phyloP scores from a whole-genome alignment of 2,888 invertebrate genomes.

The Lasioglossum figueresi region DNA sequence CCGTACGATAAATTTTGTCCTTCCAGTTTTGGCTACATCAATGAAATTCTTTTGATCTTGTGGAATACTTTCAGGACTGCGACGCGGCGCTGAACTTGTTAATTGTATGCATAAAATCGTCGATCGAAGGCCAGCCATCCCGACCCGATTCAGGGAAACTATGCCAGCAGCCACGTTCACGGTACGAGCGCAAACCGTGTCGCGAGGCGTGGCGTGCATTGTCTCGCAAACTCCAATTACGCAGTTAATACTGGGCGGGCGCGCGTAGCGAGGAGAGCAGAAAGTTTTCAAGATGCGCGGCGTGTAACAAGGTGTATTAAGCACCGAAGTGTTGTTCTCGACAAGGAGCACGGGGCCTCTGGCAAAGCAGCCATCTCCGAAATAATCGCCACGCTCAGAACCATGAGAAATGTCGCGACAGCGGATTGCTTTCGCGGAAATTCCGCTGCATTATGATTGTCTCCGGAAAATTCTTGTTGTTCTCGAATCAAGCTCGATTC shows the following conservation, averaged over 20 bases:
- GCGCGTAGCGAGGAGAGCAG: neutral
- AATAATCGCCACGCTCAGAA: neutral
- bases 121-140: neutral
- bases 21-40: too few species aligned
- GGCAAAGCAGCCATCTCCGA: neutral
- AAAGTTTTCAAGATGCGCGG: neutral
- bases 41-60: too few species aligned
- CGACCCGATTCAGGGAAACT: neutral
- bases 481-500: too few species aligned
- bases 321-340: neutral
- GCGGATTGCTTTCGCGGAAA: neutral
- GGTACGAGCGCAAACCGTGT: neutral
- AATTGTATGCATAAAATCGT: neutral
- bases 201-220: neutral
- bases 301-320: neutral
- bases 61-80: too few species aligned
- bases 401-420: neutral
- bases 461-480: too few species aligned
- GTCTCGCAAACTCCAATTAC: slow-evolving; percentile 20
- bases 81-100: too few species aligned
- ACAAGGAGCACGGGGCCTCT: neutral
- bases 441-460: neutral
- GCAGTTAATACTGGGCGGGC: slow-evolving; percentile 8
- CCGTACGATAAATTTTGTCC: too few species aligned
- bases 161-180: neutral